Evolutionary conservation across 2,113 vertebrate genomes (phyloP).

Genomic region (Nycticryphes semicollaris): DNA sequence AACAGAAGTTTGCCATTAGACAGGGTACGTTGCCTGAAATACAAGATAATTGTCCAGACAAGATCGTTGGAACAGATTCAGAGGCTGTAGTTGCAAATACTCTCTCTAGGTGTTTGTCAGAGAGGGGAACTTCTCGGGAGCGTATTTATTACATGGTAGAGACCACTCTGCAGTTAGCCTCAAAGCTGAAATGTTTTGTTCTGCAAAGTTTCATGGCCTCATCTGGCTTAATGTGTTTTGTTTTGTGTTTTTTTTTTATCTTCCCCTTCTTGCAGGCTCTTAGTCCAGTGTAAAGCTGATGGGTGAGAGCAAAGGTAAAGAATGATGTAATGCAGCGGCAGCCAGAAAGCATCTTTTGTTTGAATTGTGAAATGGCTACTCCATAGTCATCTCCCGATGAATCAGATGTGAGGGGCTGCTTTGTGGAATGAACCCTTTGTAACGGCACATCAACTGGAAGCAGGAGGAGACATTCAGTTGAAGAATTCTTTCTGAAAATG

Average conservation of each 20-base stretch:
- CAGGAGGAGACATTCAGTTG: constrained; percentile 72
- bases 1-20: constrained; percentile 46
- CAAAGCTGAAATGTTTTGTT: constrained; percentile 45
- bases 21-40: constrained; percentile 25
- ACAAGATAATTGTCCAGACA: constrained; percentile 30
- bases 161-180: constrained; percentile 11
- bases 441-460: constrained; percentile 48
- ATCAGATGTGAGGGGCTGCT: constrained; percentile 73
- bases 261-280: constrained; percentile 55
- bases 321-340: constrained; percentile 79
- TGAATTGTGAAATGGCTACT: constrained; percentile 67
- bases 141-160: not conserved
- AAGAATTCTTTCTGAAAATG: constrained; percentile 75
- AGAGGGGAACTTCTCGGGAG: not conserved
- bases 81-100: not conserved
- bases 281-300: constrained; percentile 41
- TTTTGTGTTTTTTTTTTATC: not conserved
- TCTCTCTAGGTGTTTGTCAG: not conserved
- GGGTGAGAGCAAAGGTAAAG: constrained; percentile 76
- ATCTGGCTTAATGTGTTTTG: not conserved
- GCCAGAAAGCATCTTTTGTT: constrained; percentile 79
- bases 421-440: constrained; percentile 68
- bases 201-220: not conserved
- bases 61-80: not conserved
- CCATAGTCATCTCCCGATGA: constrained; percentile 68